phyloP scores from a whole-genome alignment of 2,113 vertebrate genomes.

The Lophotis ruficrista region DNA sequence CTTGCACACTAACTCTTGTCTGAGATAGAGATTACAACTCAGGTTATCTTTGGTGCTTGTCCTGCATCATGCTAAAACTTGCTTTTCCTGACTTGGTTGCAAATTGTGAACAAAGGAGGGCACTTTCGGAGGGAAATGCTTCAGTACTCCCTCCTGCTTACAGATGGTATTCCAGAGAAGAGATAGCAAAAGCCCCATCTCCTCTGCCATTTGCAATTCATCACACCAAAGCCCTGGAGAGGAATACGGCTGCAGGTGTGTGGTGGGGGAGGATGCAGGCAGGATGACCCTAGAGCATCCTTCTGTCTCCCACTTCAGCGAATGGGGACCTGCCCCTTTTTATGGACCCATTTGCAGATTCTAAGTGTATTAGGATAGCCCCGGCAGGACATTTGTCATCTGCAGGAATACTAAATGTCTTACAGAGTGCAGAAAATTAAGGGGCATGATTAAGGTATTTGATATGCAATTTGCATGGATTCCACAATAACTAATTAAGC shows the following conservation, averaged over 20 bases:
- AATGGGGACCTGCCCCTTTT: not conserved
- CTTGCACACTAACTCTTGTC: not conserved
- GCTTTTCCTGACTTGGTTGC: not conserved
- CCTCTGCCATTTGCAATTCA: not conserved
- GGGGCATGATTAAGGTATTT: not conserved
- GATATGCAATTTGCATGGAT: not conserved
- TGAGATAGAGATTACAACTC: not conserved
- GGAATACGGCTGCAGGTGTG: not conserved
- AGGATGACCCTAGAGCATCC: not conserved
- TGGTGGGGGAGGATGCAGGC: not conserved
- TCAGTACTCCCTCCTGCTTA: not conserved
- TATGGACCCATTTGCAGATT: slow-evolving; percentile 24
- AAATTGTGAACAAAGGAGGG: not conserved
- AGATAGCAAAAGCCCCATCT: not conserved
- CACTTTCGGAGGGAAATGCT: not conserved
- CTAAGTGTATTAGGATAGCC: not conserved
- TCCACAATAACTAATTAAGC: not conserved
- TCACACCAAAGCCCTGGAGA: not conserved
- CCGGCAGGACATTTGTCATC: not conserved
- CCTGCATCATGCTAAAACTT: not conserved
- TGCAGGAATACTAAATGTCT: not conserved
- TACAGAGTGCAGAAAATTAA: not conserved
- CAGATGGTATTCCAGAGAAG: not conserved
- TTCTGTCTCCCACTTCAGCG: not conserved
- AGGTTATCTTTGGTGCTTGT: not conserved